Base-by-base conservation (phyloP, 2,797 vertebrate genomes). In the Schizopygopsis malacanthus region DNA sequence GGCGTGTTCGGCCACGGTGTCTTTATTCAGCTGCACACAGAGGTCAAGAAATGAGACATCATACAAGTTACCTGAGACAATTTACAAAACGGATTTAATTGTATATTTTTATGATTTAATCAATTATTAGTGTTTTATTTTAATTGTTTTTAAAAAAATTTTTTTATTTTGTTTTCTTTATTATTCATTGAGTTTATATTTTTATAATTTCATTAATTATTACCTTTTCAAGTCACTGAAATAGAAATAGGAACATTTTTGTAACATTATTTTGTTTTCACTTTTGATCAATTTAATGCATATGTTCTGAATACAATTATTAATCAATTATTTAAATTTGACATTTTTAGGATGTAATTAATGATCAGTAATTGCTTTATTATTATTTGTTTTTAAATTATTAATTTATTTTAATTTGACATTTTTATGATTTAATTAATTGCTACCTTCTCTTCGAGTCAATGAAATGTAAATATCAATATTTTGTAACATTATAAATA, bases 21-120 rank as follows among this genome's bases (percentile, higher is more conserved):
- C 95, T 90, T 95, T 94, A 88, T 96, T 97, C 84, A 97, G 95
- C 98, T 99, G 93, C 39, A 28, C 37, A 47, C 83, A 90, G 83
- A 90, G 70, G 61, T 87, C 77, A 87, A 83, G 71, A 90, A 59
- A 77, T 28, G 39, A 82, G 6, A 33, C 28, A 28, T 28, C 28
- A 28, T 28, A 28, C 28, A 28, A 28, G 28, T 28, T 28, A 28
- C 1, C 28, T 28, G 28, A 28, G 28, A 28, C 28, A 28, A 28
- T 28, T 28, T 28, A 28, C 28, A 28, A 28, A 28, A 28, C 25
- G 25, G 25, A 28, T 28, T 65, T 33, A 65, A 33, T 33, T 65
- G 3, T 0, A 8, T 0, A 15, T 15, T 7, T 33, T 65, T 65
- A 28, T 7, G 4, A 28, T 28, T 28, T 65, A 13, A 59, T 59